Conservation (phyloP, 2,113 vertebrate genomes). For the Ceyx melanurus region DNA sequence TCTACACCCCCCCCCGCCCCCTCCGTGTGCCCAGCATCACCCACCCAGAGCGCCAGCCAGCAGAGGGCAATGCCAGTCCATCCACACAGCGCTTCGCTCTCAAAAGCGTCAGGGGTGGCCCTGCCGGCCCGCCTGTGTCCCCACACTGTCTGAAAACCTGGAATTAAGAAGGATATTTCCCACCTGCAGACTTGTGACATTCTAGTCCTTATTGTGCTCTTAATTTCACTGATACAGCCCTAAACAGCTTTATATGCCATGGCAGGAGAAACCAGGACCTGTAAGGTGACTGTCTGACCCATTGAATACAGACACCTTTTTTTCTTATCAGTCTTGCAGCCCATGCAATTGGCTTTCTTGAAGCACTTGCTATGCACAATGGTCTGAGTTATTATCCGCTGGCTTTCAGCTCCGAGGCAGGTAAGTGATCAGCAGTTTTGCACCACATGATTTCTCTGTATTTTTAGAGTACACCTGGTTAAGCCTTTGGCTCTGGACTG, state of each 20-base stretch:
- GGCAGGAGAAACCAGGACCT: neutral
- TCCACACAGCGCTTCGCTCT: fast-evolving
- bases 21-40: fast-evolving
- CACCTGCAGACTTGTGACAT: neutral
- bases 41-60: neutral
- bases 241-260: neutral
- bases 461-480: neutral
- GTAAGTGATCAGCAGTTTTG: neutral
- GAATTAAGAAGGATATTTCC: neutral
- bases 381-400: neutral
- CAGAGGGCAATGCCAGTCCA: conserved; percentile 15
- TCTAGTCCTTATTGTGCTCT: neutral
- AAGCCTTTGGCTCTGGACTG: neutral
- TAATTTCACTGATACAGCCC: neutral
- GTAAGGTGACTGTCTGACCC: fast-evolving
- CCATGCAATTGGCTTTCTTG: neutral
- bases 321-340: neutral
- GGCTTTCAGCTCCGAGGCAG: neutral
- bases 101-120: fast-evolving
- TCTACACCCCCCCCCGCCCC: too few relatives aligned
- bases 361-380: neutral
- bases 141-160: neutral
- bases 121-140: neutral
- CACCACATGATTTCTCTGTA: neutral
- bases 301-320: neutral